Evolutionary conservation across 1,140 invertebrate genomes (phyloP).

Genomic region (Lysiphlebus fabarum): DNA sequence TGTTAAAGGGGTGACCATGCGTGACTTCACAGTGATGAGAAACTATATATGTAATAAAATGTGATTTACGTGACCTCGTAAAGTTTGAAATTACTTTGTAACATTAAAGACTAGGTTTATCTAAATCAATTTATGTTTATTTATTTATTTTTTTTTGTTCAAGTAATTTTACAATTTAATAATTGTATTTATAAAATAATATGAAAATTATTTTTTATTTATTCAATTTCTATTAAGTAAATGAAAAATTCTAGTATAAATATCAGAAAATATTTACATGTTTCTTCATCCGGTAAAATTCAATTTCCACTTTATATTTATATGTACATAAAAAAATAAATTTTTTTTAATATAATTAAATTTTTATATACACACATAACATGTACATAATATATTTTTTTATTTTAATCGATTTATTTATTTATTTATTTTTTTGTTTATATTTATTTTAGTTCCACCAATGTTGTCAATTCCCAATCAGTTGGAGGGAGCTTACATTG

Average conservation of each 20-base stretch:
- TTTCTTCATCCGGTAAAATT: no score
- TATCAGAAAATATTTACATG: no score
- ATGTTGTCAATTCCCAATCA: constrained; percentile 85
- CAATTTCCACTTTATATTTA: no score
- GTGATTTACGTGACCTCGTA: constrained; percentile 39
- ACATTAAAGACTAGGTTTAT: constrained; percentile 31
- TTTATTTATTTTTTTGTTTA: not conserved
- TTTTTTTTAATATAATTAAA: no score
- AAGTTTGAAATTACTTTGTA: constrained; percentile 36
- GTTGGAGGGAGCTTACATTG: constrained; percentile 76
- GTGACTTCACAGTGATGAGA: constrained; percentile 21
- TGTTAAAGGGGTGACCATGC: constrained; percentile 4
- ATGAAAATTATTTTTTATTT: no score
- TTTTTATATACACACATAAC: no score
- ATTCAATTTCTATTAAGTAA: no score
- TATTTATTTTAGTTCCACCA: constrained; percentile 68
- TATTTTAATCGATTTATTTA: not conserved
- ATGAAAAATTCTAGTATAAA: no score
- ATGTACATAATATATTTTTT: no score
- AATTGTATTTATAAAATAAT: no score
- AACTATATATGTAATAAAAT: constrained; percentile 33
- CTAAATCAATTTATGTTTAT: constrained; percentile 28
- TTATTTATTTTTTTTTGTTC: not conserved
- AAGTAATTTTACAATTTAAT: no score
- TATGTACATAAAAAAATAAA: no score